Conservation (phyloP, 1,140 invertebrate species). For the Anastrepha obliqua region DNA sequence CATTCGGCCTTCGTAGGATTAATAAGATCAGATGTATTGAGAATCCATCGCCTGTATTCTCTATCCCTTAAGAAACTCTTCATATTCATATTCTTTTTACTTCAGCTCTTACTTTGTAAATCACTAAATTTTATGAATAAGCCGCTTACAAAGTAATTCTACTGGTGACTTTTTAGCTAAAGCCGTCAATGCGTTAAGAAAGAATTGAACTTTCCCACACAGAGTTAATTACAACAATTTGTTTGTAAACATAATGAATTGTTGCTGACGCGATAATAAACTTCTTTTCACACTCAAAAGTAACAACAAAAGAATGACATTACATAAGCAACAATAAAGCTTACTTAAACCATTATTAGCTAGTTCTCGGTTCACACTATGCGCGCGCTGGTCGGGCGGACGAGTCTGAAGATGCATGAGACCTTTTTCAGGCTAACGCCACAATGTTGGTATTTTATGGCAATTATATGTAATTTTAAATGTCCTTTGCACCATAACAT, state of each 20-base stretch:
- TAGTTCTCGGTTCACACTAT: not conserved
- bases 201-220: not conserved
- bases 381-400: not conserved
- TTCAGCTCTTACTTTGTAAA: too few relatives aligned
- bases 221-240: not conserved
- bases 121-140: too few relatives aligned
- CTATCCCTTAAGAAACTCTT: too few relatives aligned
- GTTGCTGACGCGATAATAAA: not conserved
- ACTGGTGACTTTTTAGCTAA: too few relatives aligned
- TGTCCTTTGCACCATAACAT: constrained; percentile 44
- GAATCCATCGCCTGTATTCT: too few relatives aligned
- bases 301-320: not conserved
- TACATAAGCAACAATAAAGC: not conserved
- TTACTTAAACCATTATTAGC: not conserved
- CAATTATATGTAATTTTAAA: constrained; percentile 50
- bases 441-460: constrained; percentile 17
- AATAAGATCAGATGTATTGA: too few relatives aligned
- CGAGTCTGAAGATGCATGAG: not conserved
- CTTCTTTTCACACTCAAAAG: not conserved
- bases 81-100: too few relatives aligned
- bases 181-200: too few relatives aligned
- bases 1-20: too few relatives aligned
- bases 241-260: not conserved
- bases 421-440: not conserved
- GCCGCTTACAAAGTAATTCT: too few relatives aligned